Percentiles rank a stretch among this genome's conserved stretches.
phyloP scores from a whole-genome alignment of 2,888 invertebrate genomes.

The Xestobium rufovillosum region DNA sequence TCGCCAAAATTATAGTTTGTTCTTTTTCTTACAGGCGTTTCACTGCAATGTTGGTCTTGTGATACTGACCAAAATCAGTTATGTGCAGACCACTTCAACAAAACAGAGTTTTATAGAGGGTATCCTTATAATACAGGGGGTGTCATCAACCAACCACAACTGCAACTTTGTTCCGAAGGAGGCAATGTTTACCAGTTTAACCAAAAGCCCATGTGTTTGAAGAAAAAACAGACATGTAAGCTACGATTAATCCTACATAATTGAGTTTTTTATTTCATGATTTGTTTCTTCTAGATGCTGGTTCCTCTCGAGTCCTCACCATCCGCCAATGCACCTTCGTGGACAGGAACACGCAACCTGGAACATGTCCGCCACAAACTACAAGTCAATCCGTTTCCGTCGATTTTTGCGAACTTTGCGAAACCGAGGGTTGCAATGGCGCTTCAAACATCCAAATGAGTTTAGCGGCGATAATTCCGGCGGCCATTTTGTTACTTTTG shows the following conservation, averaged over 20 bases:
- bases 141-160: too few relatives aligned
- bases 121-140: too few relatives aligned
- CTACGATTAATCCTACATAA: too few relatives aligned
- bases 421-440: neutral
- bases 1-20: too few relatives aligned
- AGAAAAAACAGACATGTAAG: conserved; percentile 1
- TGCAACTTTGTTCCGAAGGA: neutral
- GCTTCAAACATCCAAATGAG: neutral
- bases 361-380: neutral
- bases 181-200: neutral
- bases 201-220: neutral
- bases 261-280: too few relatives aligned
- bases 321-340: neutral
- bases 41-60: too few relatives aligned
- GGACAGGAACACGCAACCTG: neutral
- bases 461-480: neutral
- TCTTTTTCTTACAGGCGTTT: too few relatives aligned
- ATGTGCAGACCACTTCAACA: too few relatives aligned
- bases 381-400: neutral
- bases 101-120: too few relatives aligned
- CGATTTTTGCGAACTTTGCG: conserved; percentile 2
- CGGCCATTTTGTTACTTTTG: neutral
- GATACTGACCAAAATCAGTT: too few relatives aligned
- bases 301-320: neutral
- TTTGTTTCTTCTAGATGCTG: neutral